phyloP scores from a whole-genome alignment of 2,888 invertebrate genomes.

The Lepetodrilus schrolli region DNA sequence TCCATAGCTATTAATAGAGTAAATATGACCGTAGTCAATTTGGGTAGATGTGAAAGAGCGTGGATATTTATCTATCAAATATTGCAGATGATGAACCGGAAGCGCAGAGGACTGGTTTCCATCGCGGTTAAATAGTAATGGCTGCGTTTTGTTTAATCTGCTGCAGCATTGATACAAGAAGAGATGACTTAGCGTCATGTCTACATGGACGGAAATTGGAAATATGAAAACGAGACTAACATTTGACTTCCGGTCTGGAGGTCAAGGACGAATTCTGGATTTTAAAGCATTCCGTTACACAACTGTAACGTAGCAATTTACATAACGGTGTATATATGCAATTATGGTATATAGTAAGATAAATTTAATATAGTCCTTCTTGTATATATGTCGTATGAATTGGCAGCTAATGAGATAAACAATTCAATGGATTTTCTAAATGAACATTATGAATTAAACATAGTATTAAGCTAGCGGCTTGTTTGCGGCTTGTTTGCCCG shows the following conservation, averaged over 20 bases:
- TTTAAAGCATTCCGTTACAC: no score
- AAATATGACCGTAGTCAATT: neutral
- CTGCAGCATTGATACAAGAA: neutral
- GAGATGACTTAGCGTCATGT: neutral
- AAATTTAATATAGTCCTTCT: no score
- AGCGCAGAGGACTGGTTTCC: neutral
- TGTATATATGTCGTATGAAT: no score
- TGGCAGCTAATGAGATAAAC: no score
- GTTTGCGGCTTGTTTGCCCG: no score
- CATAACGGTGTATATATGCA: no score
- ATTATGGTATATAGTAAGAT: no score
- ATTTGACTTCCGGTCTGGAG: neutral
- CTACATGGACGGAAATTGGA: neutral
- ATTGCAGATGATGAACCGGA: neutral
- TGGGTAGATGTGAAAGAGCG: neutral
- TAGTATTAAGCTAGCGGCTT: no score
- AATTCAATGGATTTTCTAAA: no score
- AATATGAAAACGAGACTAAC: neutral
- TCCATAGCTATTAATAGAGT: neutral
- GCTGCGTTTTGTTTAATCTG: neutral
- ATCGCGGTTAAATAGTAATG: neutral
- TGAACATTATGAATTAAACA: no score
- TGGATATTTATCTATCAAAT: neutral
- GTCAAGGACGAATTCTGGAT: no score
- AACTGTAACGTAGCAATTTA: no score